Evolutionary conservation across 2,888 invertebrate species (phyloP), one percentile per base, ranked within the genome.

Genomic region (Thereva unica): DNA sequence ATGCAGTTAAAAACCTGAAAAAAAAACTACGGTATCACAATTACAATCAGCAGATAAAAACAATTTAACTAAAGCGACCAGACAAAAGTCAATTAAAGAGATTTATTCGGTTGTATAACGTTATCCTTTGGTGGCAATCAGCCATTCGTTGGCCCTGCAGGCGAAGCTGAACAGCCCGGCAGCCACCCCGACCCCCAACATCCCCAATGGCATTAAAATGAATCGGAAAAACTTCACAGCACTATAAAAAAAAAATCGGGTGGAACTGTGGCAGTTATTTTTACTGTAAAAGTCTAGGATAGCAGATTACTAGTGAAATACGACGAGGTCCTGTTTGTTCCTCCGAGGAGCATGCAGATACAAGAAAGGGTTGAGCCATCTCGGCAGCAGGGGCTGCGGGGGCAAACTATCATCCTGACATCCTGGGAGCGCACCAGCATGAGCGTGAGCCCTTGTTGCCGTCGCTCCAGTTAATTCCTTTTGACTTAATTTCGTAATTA

Each of bases 401-500:
- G 40, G 40, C 7, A 23, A 23, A 23, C 23, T 23, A 23, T 23
- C 23, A 23, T 23, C 34, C 9, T 5, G 7, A 50, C 34, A 50
- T 23, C 41, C 55, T 42, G 7, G 23, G 37, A 23, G 37, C 9
- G 35, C n/a, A 47, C 40, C 49, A 38, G 41, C n/a, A 23, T 50
- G 6, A 23, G 34, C 12, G 45, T 35, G 38, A 12, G 23, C 23
- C 23, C 23, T 23, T 23, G 23, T 40, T 38, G 34, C 38, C 41
- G 49, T 12, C 23, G 61, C 50, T 50, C 23, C 23, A 44, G 49
- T 61, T 50, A 61, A 61, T 61, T 61, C 50, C 61, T 50, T 61
- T 49, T 61, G 67, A 70, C 69, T 69, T 71, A 71, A 71, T 71
- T 71, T 71, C 23, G 68, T 71, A 71, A 71, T 71, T 71, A 71